phyloP scores from a whole-genome alignment of 2,797 vertebrate species.

The Adrianichthys oophorus region DNA sequence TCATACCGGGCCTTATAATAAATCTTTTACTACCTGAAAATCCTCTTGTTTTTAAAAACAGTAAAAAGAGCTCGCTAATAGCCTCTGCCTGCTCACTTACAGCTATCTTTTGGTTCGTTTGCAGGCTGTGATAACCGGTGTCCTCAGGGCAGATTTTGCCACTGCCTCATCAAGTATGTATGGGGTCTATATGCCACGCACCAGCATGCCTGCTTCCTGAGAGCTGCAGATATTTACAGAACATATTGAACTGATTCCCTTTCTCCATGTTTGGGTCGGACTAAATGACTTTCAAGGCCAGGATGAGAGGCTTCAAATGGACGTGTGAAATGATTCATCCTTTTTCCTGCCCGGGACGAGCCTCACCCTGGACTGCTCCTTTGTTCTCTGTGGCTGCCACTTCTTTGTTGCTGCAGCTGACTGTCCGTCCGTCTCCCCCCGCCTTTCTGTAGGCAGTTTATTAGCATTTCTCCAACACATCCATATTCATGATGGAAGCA shows the following conservation, averaged over 20 bases:
- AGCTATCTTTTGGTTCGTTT: constrained; percentile 39
- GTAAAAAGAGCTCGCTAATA: constrained; percentile 21
- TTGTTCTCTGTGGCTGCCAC: constrained; percentile 72
- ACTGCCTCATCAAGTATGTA: constrained; percentile 75
- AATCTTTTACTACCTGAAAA: constrained; percentile 13
- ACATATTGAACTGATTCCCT: constrained; percentile 62
- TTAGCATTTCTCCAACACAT: constrained; percentile 79
- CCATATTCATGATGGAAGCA: constrained; percentile 80
- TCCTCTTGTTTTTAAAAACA: constrained; percentile 17
- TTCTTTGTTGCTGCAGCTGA: constrained; percentile 72
- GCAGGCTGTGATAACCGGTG: constrained; percentile 50
- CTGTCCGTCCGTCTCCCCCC: constrained; percentile 41
- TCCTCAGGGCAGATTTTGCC: constrained; percentile 59
- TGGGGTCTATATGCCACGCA: constrained; percentile 47
- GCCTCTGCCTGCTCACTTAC: constrained; percentile 9
- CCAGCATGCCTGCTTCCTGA: constrained; percentile 39
- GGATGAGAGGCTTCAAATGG: too few species aligned
- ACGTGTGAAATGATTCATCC: constrained; percentile 30
- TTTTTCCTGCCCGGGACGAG: constrained; percentile 43
- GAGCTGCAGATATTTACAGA: constrained; percentile 62
- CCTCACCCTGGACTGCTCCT: constrained; percentile 62
- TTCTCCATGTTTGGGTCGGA: constrained; percentile 32
- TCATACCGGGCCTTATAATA: constrained; percentile 14
- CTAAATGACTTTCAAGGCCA: too few species aligned
- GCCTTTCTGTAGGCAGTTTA: constrained; percentile 60